Evolutionary conservation across 2,888 invertebrate species (phyloP), one percentile per base, ranked within the genome.

Genomic region (Microdon myrmicae): DNA sequence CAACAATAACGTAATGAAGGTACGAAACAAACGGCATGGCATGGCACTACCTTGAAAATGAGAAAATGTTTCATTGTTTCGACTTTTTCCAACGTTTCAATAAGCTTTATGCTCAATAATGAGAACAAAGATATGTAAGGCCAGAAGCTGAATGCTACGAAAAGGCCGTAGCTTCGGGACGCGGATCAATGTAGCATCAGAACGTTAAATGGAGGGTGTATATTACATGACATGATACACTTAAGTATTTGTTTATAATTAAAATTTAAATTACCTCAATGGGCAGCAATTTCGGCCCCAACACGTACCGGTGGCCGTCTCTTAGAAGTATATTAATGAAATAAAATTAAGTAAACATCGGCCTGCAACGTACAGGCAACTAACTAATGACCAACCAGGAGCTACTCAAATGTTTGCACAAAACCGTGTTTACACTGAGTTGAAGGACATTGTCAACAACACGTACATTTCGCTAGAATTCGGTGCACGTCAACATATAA

Each of bases 11-110:
- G 20, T 43, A 31, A 43, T 43, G 16, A 31, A 43, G 43, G 31
- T 43, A 19, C 34, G 37, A 49, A 32, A 45, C 29, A 22, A 20
- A 48, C 32, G 23, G 32, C 25, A 37, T 34, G 35, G 48, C n/a
- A n/a, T n/a, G n/a, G n/a, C n/a, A n/a, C n/a, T 48, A 32, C 54
- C 48, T 48, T 49, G 39, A 31, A 53, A 53, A 53, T 44, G 41
- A 53, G 39, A 41, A 47, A 54, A 47, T 41, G 41, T 53, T 39
- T 51, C 51, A 58, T 64, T 64, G 64, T 64, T 58, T 64, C 43
- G 32, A 37, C 35, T 49, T 44, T 37, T 44, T 23, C 41, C 34
- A 55, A 23, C 48, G 19, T 56, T 64, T 56, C 51, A 64, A 56
- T 64, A 55, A 55, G 55, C 48, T 20, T 43, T 39, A 49, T 55